Evolutionary conservation across 1,140 invertebrate species (phyloP).

Genomic region (Radopholus similis): DNA sequence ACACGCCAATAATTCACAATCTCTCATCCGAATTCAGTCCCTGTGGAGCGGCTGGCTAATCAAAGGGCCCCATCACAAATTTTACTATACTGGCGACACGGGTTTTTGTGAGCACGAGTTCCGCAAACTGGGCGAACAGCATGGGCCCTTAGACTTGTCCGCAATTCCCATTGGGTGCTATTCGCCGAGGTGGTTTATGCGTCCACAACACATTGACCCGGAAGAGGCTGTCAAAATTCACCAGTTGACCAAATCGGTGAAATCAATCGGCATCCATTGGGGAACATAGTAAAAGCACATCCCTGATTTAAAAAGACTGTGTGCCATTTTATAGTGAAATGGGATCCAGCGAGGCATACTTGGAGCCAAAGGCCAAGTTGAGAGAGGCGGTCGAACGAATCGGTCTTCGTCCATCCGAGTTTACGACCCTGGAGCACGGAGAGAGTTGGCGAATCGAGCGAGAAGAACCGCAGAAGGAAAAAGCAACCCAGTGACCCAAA

Average conservation of each 20-base stretch:
- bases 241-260: constrained; percentile 58
- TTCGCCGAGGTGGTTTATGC: constrained; percentile 61
- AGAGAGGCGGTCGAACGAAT: constrained; percentile 17
- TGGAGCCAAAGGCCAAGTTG: constrained; percentile 24
- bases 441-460: constrained; percentile 15
- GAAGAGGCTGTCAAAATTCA: constrained; percentile 64
- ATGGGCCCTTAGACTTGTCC: constrained; percentile 39
- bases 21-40: constrained; percentile 21
- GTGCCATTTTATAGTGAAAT: background rate
- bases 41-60: constrained; percentile 45
- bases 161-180: constrained; percentile 49
- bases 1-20: background rate
- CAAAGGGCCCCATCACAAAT: constrained; percentile 29
- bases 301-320: constrained; percentile 52
- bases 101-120: constrained; percentile 47
- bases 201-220: constrained; percentile 64
- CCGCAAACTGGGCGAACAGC: constrained; percentile 28
- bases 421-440: constrained; percentile 19
- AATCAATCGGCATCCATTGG: constrained; percentile 61
- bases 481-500: too few species aligned
- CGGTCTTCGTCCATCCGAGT: constrained; percentile 14
- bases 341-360: constrained; percentile 21
- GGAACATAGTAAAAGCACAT: constrained; percentile 59
- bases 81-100: constrained; percentile 45
- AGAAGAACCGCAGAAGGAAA: too few species aligned